Evolutionary conservation across 2,113 vertebrate genomes (phyloP).

Genomic region (Plestiodon gilberti): DNA sequence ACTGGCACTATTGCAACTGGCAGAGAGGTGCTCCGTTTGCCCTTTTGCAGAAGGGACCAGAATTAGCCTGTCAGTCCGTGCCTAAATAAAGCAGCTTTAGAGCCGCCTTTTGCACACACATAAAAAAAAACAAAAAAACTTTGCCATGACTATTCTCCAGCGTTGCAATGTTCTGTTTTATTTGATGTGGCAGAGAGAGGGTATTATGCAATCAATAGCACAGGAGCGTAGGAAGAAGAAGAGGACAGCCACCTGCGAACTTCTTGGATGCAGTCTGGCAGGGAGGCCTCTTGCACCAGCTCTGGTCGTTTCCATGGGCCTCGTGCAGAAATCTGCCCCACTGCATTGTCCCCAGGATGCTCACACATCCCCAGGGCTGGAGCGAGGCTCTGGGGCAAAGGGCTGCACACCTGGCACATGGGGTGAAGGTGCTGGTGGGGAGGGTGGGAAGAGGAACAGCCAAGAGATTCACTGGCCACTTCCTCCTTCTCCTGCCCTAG

Average conservation of each 20-base stretch:
- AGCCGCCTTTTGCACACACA: conserved; percentile 58
- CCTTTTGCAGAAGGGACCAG: conserved; percentile 72
- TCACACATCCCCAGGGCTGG: no score
- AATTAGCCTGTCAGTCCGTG: conserved; percentile 79
- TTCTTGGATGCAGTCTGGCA: neutral
- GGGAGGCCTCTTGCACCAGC: neutral
- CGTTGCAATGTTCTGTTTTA: conserved; percentile 44
- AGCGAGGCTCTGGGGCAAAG: no score
- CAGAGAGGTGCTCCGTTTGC: conserved; percentile 79
- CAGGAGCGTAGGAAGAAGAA: conserved; percentile 34
- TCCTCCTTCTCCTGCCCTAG: no score
- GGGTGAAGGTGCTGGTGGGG: no score
- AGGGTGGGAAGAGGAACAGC: no score
- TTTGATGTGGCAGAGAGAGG: conserved; percentile 35
- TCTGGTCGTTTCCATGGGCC: neutral
- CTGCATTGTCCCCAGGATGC: neutral
- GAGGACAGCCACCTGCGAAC: fast-evolving
- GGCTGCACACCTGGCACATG: no score
- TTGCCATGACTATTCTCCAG: conserved; percentile 66
- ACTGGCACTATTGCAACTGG: conserved; percentile 76
- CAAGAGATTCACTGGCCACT: no score
- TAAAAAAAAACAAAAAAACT: conserved; percentile 47
- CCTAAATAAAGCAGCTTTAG: conserved; percentile 76
- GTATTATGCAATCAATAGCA: conserved; percentile 22
- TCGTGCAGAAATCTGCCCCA: neutral